These are phyloP conservation scores for Oreohelix idahoensis DNA, from an alignment of 1,140 invertebrate genomes.

Conservation along the genomic window DNA sequence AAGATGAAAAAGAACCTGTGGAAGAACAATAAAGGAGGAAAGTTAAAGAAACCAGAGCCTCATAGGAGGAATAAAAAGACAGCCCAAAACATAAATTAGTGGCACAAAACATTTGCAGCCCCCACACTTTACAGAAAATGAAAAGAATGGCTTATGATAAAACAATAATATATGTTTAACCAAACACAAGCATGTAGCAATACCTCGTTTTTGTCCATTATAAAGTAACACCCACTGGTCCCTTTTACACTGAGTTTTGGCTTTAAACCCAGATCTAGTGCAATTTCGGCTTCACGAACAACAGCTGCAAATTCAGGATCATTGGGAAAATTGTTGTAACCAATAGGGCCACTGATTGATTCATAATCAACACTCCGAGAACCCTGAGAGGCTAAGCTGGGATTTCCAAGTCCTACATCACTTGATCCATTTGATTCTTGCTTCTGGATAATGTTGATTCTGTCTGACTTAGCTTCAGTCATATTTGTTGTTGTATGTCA, in stretches of 20 bases:
- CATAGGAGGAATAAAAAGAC: too few relatives aligned
- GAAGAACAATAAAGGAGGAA: too few relatives aligned
- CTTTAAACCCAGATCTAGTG: slow-evolving; percentile 92
- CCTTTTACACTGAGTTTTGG: slow-evolving; percentile 96
- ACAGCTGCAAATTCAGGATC: slow-evolving; percentile 88
- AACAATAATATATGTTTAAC: neutral
- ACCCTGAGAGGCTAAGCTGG: neutral
- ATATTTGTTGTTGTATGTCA: slow-evolving; percentile 11
- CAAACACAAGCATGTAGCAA: neutral
- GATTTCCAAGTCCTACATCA: neutral
- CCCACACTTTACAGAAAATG: too few relatives aligned
- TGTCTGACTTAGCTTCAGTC: slow-evolving; percentile 19
- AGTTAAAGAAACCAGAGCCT: too few relatives aligned
- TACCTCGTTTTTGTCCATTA: slow-evolving; percentile 89
- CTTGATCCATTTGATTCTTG: slow-evolving; percentile 20
- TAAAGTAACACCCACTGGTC: slow-evolving; percentile 99
- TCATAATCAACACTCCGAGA: slow-evolving; percentile 34
- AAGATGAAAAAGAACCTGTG: too few relatives aligned
- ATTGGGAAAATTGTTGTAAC: slow-evolving; percentile 55
- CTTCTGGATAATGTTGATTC: slow-evolving; percentile 15
- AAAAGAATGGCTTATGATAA: too few relatives aligned
- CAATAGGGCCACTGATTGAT: slow-evolving; percentile 36
- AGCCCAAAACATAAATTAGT: too few relatives aligned
- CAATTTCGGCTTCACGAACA: slow-evolving; percentile 90
- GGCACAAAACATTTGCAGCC: too few relatives aligned